Base-by-base conservation (phyloP, 1,140 invertebrate species). In the Rhizoglyphus robini region DNA sequence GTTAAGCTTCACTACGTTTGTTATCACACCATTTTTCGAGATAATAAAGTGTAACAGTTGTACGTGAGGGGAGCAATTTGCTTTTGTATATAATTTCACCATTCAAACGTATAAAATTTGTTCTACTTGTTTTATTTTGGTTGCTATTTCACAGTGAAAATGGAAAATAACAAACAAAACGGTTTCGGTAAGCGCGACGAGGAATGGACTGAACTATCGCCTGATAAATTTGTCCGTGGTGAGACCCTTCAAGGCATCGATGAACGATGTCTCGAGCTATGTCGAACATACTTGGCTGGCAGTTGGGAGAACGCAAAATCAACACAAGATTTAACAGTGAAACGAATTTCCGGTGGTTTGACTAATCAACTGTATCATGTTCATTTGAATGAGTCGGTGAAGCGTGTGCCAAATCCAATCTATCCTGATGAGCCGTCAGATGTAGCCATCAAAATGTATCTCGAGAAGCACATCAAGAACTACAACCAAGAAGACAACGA, bases 371-470 rank as follows among this genome's bases (percentile, higher is more conserved):
- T 60, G 27, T 60, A 48, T 46, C 58, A 27, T 36, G 51, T 54
- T 54, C 51, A 54, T 11, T 23, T 54, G 8, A 27, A 5, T 54
- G 51, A 32, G 51, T 8, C 23, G 36, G 18, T 63, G 36, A 63
- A 18, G n/a, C n/a, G 5, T 36, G 20, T 13, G 8, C 8, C 18
- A 41, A 11, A 8, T 8, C 8, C 18, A 11, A 11, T 11, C 18
- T 8, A 18, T 18, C 8, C 8, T 11, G 18, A 41, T 41, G 36
- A 41, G 18, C 36, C 36, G 18, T 25, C 11, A 5, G 61, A 63
- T 15, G 61, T 63, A 51, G 61, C 61, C 5, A 46, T 63, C 29
- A 63, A 63, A 36, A 51, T 63, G 3, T 63, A 63, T 63, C 5
- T 11, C 47, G 8, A n/a, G 32, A 63, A 63, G 23, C 25, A 25